Evolutionary conservation across 2,888 invertebrate species (phyloP).

Genomic region (Caenorhabditis uteleia): DNA sequence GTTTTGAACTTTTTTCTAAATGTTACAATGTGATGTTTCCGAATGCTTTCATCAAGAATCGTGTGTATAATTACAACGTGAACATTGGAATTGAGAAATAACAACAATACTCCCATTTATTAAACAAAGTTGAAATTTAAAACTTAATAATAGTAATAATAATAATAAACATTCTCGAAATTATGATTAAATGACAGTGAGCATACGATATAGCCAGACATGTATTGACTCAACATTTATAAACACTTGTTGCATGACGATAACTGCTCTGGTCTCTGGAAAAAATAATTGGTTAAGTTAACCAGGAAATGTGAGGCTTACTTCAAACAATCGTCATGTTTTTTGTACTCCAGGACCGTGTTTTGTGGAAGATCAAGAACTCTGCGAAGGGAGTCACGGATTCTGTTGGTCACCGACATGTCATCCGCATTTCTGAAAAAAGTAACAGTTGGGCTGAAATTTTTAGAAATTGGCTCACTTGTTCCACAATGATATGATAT

Average conservation of each 20-base stretch:
- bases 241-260: conserved; percentile 68
- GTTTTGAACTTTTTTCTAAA: too few relatives aligned
- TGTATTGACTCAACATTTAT: conserved; percentile 9
- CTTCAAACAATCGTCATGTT: conserved; percentile 79
- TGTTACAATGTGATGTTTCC: too few relatives aligned
- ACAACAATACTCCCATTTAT: too few relatives aligned
- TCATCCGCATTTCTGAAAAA: conserved; percentile 84
- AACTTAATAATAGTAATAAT: too few relatives aligned
- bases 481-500: conserved; percentile 62
- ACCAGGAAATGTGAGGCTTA: conserved; percentile 72
- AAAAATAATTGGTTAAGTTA: conserved; percentile 1
- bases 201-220: too few relatives aligned
- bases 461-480: conserved; percentile 29
- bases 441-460: too few relatives aligned
- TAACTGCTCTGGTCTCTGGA: conserved; percentile 73
- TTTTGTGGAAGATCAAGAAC: conserved; percentile 91
- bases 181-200: too few relatives aligned
- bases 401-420: conserved; percentile 84
- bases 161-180: too few relatives aligned
- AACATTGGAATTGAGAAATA: too few relatives aligned
- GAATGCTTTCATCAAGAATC: too few relatives aligned
- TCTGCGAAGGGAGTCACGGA: conserved; percentile 90
- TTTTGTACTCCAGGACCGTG: conserved; percentile 88
- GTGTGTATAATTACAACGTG: too few relatives aligned
- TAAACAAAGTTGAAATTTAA: too few relatives aligned